Percentiles rank a stretch among this genome's conserved stretches.
These are phyloP conservation scores for Sakesphorus luctuosus DNA, from an alignment of 2,113 vertebrate genomes.

Conservation along the genomic window DNA sequence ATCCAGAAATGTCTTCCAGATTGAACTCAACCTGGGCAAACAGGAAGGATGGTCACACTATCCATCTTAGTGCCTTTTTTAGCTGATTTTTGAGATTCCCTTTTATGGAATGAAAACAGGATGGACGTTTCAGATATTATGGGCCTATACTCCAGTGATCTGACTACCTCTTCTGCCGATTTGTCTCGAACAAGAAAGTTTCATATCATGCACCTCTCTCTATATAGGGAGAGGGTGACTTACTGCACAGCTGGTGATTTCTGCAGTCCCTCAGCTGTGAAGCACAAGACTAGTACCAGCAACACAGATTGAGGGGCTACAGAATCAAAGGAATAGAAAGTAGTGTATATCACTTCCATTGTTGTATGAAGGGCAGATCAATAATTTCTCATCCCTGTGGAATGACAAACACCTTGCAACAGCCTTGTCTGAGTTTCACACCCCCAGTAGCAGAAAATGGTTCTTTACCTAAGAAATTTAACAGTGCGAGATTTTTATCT, in stretches of 20 bases:
- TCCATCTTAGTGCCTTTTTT: background rate
- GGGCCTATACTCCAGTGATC: background rate
- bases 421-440: background rate
- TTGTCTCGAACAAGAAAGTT: background rate
- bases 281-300: background rate
- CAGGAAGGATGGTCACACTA: background rate
- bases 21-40: background rate
- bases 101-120: background rate
- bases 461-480: slow-evolving; percentile 42
- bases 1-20: background rate
- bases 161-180: background rate
- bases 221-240: background rate
- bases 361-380: background rate
- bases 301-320: background rate
- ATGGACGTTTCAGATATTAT: background rate
- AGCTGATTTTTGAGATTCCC: background rate
- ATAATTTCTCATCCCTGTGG: background rate
- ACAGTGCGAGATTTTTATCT: slow-evolving; percentile 26
- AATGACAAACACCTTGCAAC: background rate
- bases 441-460: background rate
- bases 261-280: background rate
- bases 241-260: background rate
- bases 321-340: background rate
- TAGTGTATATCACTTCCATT: background rate
- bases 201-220: background rate